Base-by-base conservation (phyloP, 2,888 invertebrate genomes). In the Gymnosoma rotundatum region DNA sequence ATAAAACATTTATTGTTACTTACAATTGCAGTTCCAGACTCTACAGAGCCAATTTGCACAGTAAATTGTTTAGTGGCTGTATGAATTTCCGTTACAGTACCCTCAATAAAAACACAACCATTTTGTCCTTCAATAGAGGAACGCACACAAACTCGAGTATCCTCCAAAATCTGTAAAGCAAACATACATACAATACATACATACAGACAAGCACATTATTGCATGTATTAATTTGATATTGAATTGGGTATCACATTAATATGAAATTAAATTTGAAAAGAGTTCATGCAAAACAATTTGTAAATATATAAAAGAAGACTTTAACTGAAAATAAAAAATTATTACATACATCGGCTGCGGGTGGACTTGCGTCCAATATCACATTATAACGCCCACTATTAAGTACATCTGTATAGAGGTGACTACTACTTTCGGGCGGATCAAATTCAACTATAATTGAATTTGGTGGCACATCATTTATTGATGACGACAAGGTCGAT, bases 361-460 rank as follows among this genome's bases (percentile, higher is more conserved):
- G 96, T 45, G 98, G 98, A 92, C 97, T 96, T 87, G 98, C 97
- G 92, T 99, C 98, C 89, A 97, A 95, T 89, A 98, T 97, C 91
- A 98, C 95, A 92, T 97, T 97, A 92, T 95, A 96, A 90, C 95
- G 96, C 88, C 96, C 95, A 87, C 94, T 93, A 88, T 95, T 96
- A 87, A 98, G 94, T 86, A 98, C 95, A 92, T 97, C 96, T 91
- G 93, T 93, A 90, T 96, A 97, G 89, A 95, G 94, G 87, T 96
- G 93, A 56, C 95, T 93, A 82, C 95, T 94, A 86, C 94, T 94
- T 87, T 95, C 95, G 84, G 94, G 94, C 52, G 95, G 95, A 92
- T 98, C 98, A 88, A 98, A 94, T 90, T 96, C 95, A 54, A 98
- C 96, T 87, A 95, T 94, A 88, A 98, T 94, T 89, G 95, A 95